Evolutionary conservation across 2,888 invertebrate species (phyloP), one percentile per base, ranked within the genome.

Genomic region (Priocnemis perturbator): DNA sequence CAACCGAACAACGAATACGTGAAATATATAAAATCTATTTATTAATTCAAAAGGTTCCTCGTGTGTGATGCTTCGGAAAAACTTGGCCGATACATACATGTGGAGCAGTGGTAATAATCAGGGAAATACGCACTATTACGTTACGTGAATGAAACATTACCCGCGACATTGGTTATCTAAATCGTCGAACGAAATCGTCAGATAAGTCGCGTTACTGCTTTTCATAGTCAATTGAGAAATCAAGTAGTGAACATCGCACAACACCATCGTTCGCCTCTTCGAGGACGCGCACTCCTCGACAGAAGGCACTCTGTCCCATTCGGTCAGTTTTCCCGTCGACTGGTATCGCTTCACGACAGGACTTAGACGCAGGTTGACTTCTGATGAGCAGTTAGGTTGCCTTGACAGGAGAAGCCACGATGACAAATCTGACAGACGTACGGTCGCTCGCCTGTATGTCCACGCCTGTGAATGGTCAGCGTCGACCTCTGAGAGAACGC

Each of bases 401-500:
- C 89, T 74, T 89, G 89, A 64, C 90, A 90, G 15, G 90, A 88
- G 77, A 90, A 90, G 9, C 89, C 89, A 21, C 89, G 89, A 21
- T 88, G 83, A 73, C 90, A 90, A 26, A 88, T 85, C 69, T 87
- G 85, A 71, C 90, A 90, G 3, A 87, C 86, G 75, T 90, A 90
- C 0, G 90, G 90, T 66, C 89, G 77, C 66, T 90, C 90, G 0
- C 90, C 90, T 0, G 90, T 90, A 74, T 91, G 91, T 4, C 89
- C 89, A 4, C 90, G 85, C 69, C 88, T 87, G 74, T 92, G 92
- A 61, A 91, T 90, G 3, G 90, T 91, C 9, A 91, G 84, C 0
- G 91, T 90, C 3, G 91, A 90, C 21, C 90, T 88, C 77, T 92
- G 91, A 0, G 91, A 90, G 78, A 91, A 92, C 1, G 90, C 87